A percentile compares a stretch with the other conserved stretches of the same genome.
phyloP scores from a whole-genome alignment of 2,888 invertebrate species.

The Cylindroiulus punctatus region DNA sequence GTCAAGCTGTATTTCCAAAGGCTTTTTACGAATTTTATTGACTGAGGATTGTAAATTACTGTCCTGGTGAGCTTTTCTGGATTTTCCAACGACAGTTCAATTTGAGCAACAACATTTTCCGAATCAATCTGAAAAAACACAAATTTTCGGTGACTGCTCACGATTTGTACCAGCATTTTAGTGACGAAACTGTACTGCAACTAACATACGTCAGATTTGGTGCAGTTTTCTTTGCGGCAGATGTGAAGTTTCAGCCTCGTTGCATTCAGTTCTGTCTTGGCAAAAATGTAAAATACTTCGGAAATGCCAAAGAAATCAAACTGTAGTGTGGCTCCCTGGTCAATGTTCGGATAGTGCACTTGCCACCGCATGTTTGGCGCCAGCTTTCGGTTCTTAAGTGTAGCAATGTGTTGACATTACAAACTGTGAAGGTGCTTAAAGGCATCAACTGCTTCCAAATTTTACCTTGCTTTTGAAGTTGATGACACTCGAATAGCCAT shows the following conservation, averaged over 20 bases:
- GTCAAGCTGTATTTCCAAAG: background rate
- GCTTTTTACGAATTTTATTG: background rate
- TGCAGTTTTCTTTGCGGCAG: background rate
- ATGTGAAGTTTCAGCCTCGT: background rate
- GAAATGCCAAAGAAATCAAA: background rate
- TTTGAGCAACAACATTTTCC: background rate
- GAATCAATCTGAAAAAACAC: background rate
- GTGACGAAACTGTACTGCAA: too few relatives aligned
- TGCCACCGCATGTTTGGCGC: background rate
- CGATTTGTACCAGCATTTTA: too few relatives aligned
- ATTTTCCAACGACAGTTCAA: slow-evolving; percentile 12
- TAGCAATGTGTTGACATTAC: background rate
- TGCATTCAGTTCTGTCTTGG: slow-evolving; percentile 14
- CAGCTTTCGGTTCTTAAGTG: background rate
- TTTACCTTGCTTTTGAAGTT: background rate
- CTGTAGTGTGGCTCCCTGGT: background rate
- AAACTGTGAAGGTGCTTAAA: background rate
- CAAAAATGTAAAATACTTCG: slow-evolving; percentile 6
- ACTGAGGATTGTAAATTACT: background rate
- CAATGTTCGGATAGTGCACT: background rate
- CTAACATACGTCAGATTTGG: background rate
- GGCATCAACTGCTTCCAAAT: background rate
- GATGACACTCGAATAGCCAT: background rate
- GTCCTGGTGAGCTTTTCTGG: background rate
- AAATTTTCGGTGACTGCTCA: too few relatives aligned